Evolutionary conservation across 2,888 invertebrate genomes (phyloP), one percentile per base, ranked within the genome.

Genomic region (Scaptomyza tumidula): DNA sequence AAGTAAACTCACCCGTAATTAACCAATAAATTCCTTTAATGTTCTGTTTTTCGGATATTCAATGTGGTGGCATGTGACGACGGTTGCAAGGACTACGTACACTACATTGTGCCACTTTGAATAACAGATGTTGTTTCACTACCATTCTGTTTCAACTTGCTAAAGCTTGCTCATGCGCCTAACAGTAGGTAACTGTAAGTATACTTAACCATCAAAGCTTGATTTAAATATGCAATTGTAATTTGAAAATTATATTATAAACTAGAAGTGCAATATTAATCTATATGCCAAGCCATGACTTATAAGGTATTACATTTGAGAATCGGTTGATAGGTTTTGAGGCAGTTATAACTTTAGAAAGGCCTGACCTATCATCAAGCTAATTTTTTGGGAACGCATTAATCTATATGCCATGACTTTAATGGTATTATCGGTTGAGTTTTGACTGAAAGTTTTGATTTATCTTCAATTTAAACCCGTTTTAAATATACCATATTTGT

Each of bases 41-140:
- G 46, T 53, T 59, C 55, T 68, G 59, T 62, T 43, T 71, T 74
- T 29, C 43, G 50, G 48, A 13, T 55, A 55, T 45, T 54, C 78
- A 68, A 54, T 78, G 78, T 79, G 78, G 62, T 79, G 82, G 78
- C 75, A 79, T 79, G 56, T 66, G 71, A 71, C 55, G 59, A 45
- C 50, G 64, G 49, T 50, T 64, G 84, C 81, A 71, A 84, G 85
- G 84, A 80, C 83, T 75, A 80, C 70, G 76, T 65, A 78, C 67
- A 64, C 73, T 56, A 75, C 63, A 59, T 75, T 88, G 84, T 88
- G 78, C 75, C 88, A 86, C 84, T 88, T 83, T 75, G 81, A 80
- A 83, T 86, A 83, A 83, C 83, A 83, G 88, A 88, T 83, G 83
- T 83, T 83, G 83, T 88, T 63, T 55, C 85, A 41, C n/a, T 80